A percentile compares a stretch with the other conserved stretches of the same genome.
phyloP scores from a whole-genome alignment of 2,797 vertebrate species.

The Macropus fuliginosus region DNA sequence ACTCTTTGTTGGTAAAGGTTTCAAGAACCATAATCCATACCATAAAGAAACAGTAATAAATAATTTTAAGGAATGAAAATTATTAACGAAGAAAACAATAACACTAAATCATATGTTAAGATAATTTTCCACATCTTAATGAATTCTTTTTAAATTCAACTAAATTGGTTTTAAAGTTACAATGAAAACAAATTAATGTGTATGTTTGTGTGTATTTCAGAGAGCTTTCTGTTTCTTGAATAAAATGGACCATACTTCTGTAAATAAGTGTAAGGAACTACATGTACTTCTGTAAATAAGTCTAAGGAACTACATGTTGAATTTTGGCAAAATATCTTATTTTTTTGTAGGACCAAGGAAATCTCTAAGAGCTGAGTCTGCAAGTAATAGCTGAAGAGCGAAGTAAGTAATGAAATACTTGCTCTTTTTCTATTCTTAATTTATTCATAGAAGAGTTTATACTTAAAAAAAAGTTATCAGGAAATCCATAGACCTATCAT shows the following conservation, averaged over 20 bases:
- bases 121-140: not conserved
- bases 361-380: not conserved
- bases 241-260: not conserved
- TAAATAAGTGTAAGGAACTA: not conserved
- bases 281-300: not conserved
- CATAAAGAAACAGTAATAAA: not conserved
- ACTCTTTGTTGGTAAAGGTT: not conserved
- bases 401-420: not conserved
- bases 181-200: not conserved
- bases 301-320: not conserved
- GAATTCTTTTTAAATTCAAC: not conserved
- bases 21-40: not conserved
- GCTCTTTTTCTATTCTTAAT: not conserved
- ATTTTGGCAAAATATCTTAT: not conserved
- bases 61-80: not conserved
- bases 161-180: not conserved
- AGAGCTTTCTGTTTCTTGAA: not conserved
- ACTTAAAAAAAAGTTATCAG: not conserved
- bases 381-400: not conserved
- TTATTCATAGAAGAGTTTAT: not conserved
- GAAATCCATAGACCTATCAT: not conserved
- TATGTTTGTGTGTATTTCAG: not conserved
- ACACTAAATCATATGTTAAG: not conserved
- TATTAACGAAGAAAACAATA: not conserved
- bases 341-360: conserved; percentile 8